Conservation (phyloP, 2,797 vertebrate genomes). For the Rousettus madagascariensis region DNA sequence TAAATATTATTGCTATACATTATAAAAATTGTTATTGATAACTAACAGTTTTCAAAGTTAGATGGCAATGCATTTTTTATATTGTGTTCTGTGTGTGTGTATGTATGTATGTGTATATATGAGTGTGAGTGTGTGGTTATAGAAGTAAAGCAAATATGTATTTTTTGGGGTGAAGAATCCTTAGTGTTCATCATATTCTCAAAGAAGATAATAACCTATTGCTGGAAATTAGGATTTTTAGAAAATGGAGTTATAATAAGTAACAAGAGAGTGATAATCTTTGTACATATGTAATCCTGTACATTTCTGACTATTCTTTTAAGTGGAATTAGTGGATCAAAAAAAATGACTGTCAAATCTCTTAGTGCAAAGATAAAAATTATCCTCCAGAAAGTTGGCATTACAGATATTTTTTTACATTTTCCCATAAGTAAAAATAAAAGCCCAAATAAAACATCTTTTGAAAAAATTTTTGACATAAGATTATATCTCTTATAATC, state of each 20-base stretch:
- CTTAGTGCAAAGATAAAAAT: not conserved
- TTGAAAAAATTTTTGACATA: not conserved
- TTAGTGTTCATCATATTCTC: not conserved
- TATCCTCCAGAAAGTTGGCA: not conserved
- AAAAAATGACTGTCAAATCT: not conserved
- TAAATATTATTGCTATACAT: not conserved
- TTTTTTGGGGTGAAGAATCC: not conserved
- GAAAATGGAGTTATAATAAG: not conserved
- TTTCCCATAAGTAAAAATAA: not conserved
- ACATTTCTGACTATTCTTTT: not conserved
- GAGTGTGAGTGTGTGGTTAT: not conserved
- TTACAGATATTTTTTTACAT: not conserved
- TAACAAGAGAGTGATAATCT: not conserved
- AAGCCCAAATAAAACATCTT: not conserved
- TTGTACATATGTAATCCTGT: not conserved
- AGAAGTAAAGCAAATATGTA: not conserved
- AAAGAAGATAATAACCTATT: not conserved
- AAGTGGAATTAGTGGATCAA: not conserved
- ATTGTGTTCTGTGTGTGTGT: not conserved
- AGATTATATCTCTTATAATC: not conserved
- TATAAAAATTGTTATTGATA: conserved; percentile 23
- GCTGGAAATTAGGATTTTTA: not conserved
- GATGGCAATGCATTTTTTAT: not conserved
- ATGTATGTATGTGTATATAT: not conserved
- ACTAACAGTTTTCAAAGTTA: not conserved